Conservation (phyloP, 2,888 invertebrate genomes). For the Platycheirus albimanus region DNA sequence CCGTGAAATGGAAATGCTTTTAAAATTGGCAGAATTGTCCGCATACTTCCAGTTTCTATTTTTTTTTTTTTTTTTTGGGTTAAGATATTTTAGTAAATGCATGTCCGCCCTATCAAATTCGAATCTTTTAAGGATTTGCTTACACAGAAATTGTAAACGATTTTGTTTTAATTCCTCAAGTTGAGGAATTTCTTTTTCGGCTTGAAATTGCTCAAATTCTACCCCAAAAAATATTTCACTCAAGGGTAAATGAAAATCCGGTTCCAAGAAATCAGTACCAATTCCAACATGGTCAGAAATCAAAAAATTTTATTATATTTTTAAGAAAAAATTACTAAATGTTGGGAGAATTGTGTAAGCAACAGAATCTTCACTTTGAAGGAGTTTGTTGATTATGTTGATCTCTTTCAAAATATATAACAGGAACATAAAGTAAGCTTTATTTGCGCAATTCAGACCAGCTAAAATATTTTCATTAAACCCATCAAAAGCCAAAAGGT, state of each 20-base stretch:
- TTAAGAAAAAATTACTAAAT: background rate
- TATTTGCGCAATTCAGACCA: background rate
- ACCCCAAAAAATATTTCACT: background rate
- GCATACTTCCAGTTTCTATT: background rate
- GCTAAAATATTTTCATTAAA: background rate
- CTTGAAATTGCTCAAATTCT: background rate
- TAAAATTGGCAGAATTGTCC: background rate
- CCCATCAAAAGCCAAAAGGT: background rate
- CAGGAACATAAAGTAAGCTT: background rate
- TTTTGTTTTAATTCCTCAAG: background rate
- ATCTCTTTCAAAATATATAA: constrained; percentile 2
- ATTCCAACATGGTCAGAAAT: background rate
- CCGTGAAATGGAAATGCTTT: background rate
- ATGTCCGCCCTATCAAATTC: no score
- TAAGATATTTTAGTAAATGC: no score
- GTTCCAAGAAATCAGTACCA: background rate
- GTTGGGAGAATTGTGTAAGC: no score
- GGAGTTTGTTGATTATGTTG: no score
- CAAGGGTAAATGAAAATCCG: background rate
- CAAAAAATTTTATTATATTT: background rate
- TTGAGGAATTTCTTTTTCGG: background rate
- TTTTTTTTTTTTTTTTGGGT: no score
- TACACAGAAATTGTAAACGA: background rate
- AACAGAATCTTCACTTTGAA: no score
- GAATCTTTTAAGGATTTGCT: no score